Percentiles rank a stretch among this genome's conserved stretches.
phyloP scores from a whole-genome alignment of 2,888 invertebrate genomes.

The Drosophila leonis region DNA sequence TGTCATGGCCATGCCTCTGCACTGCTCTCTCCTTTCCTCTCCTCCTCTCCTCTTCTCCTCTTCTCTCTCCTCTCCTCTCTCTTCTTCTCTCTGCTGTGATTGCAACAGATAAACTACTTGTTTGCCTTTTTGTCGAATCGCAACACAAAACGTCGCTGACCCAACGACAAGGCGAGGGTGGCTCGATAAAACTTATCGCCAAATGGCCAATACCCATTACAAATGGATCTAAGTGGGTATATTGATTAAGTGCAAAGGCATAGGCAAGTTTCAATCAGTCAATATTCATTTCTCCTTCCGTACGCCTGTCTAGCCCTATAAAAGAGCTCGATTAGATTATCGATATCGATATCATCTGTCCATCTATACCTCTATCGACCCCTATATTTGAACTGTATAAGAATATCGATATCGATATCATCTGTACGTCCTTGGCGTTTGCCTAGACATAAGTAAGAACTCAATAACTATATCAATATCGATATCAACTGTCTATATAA shows the following conservation, averaged over 20 bases:
- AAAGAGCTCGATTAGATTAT: neutral
- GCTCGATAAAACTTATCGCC: neutral
- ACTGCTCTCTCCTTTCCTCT: neutral
- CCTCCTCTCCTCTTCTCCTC: neutral
- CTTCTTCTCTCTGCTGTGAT: slow-evolving; percentile 14
- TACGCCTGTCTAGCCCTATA: too few species aligned
- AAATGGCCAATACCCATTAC: neutral
- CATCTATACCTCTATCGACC: neutral
- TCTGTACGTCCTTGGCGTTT: too few species aligned
- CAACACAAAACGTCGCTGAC: neutral
- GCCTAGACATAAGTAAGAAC: too few species aligned
- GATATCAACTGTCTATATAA: too few species aligned
- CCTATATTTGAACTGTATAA: neutral
- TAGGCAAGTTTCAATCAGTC: too few species aligned
- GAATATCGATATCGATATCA: neutral
- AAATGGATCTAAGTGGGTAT: neutral
- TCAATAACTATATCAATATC: too few species aligned
- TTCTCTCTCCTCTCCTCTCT: neutral
- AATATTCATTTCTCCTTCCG: too few species aligned
- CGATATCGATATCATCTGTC: neutral
- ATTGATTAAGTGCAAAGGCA: neutral
- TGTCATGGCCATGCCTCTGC: slow-evolving; percentile 60
- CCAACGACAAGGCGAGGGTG: slow-evolving; percentile 11
- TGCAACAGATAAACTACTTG: slow-evolving; percentile 51
- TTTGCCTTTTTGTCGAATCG: slow-evolving; percentile 29